These are phyloP conservation scores for Oryzias melastigma DNA, from an alignment of 2,113 vertebrate species.

Conservation along the genomic window DNA sequence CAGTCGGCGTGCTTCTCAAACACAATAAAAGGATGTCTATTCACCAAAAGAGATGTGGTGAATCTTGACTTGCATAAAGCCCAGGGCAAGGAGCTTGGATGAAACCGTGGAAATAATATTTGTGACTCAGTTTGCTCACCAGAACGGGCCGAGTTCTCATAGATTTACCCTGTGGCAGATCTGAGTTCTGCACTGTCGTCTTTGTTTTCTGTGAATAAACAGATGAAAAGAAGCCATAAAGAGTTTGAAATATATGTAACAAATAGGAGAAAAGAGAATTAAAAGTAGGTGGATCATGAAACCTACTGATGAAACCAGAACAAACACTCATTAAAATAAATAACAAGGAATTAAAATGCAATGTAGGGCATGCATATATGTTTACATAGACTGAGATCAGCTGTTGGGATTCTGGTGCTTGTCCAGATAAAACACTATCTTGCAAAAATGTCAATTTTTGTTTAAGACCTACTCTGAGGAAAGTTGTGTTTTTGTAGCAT, in stretches of 20 bases:
- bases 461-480: too few relatives aligned
- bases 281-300: conserved; percentile 16
- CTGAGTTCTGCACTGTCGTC: conserved; percentile 53
- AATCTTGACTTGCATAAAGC: conserved; percentile 65
- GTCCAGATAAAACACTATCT: too few relatives aligned
- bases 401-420: neutral
- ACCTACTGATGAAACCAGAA: conserved; percentile 51
- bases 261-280: conserved; percentile 35
- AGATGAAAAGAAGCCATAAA: conserved; percentile 65
- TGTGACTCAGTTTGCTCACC: conserved; percentile 58
- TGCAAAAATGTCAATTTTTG: too few relatives aligned
- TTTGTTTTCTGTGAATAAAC: conserved; percentile 78
- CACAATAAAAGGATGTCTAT: conserved; percentile 20
- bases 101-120: conserved; percentile 49
- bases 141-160: conserved; percentile 38
- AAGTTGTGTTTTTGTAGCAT: too few relatives aligned
- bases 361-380: conserved; percentile 22
- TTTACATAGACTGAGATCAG: neutral
- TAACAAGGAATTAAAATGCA: neutral
- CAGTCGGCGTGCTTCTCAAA: conserved; percentile 21
- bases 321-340: conserved; percentile 15
- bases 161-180: conserved; percentile 32
- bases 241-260: conserved; percentile 50
- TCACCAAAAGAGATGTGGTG: conserved; percentile 39
- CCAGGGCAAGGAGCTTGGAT: conserved; percentile 36